Conservation (phyloP, 2,888 invertebrate species). For the Spisula subtruncata region DNA sequence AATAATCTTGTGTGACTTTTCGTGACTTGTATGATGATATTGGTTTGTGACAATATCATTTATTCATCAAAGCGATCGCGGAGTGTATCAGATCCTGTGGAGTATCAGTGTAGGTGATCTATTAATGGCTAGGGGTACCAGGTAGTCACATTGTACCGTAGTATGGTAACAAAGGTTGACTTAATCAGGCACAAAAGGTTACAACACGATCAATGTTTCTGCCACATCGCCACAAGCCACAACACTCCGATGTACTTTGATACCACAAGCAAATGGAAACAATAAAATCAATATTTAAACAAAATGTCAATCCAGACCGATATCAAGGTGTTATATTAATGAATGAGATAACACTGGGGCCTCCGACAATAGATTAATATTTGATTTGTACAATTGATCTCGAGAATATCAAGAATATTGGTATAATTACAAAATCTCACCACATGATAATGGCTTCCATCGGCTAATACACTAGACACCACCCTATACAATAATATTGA, state of each 20-base stretch:
- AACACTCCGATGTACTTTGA: too few species aligned
- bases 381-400: not conserved
- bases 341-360: not conserved
- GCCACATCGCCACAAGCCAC: slow-evolving; percentile 7
- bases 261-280: not conserved
- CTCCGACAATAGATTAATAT: not conserved
- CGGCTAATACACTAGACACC: too few species aligned
- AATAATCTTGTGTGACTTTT: not conserved
- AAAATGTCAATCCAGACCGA: not conserved
- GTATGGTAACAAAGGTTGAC: slow-evolving; percentile 17
- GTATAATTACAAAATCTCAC: not conserved
- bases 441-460: too few species aligned
- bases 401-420: not conserved
- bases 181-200: slow-evolving; percentile 38
- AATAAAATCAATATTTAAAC: slow-evolving; percentile 16
- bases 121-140: slow-evolving; percentile 27
- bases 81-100: too few species aligned
- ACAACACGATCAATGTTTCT: slow-evolving; percentile 2
- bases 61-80: slow-evolving; percentile 32
- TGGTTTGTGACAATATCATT: slow-evolving; percentile 22
- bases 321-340: slow-evolving; percentile 17
- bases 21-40: not conserved
- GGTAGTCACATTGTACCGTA: slow-evolving; percentile 38
- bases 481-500: too few species aligned
- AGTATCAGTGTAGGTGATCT: slow-evolving; percentile 44